Conservation (phyloP, 2,888 invertebrate species). For the Lordiphosa andalusiaca region DNA sequence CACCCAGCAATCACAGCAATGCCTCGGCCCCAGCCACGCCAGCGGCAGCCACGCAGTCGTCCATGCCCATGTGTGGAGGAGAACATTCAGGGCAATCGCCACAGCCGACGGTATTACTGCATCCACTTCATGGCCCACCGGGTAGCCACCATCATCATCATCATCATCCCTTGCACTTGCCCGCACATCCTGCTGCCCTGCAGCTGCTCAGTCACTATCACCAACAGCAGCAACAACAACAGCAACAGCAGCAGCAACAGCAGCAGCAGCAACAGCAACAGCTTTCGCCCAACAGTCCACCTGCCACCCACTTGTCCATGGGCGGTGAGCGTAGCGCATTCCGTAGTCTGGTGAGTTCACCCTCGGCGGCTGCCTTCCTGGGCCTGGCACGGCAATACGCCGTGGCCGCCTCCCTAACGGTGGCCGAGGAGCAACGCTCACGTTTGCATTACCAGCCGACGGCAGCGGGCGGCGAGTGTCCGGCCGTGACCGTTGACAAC, state of each 20-base stretch:
- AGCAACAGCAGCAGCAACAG: slow-evolving; percentile 71
- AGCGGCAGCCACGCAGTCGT: slow-evolving; percentile 24
- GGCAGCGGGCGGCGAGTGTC: slow-evolving; percentile 22
- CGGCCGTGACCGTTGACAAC: slow-evolving; percentile 75
- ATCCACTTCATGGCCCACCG: slow-evolving; percentile 54
- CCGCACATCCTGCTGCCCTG: slow-evolving; percentile 71
- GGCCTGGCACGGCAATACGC: slow-evolving; percentile 78
- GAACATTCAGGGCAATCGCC: slow-evolving; percentile 54
- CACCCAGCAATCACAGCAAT: slow-evolving; percentile 76
- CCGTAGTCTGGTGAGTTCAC: slow-evolving; percentile 85
- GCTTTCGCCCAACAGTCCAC: slow-evolving; percentile 61
- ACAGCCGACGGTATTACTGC: slow-evolving; percentile 53
- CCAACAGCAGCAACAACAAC: slow-evolving; percentile 67
- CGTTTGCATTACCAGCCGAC: slow-evolving; percentile 44
- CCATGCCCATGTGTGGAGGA: slow-evolving; percentile 42
- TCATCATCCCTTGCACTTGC: slow-evolving; percentile 45
- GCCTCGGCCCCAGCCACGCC: slow-evolving; percentile 68
- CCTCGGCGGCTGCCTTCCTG: slow-evolving; percentile 83
- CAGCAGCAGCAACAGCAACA: slow-evolving; percentile 49
- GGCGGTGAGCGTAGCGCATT: slow-evolving; percentile 95
- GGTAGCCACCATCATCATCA: slow-evolving; percentile 51
- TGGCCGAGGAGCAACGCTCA: slow-evolving; percentile 76
- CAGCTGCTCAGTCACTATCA: slow-evolving; percentile 74
- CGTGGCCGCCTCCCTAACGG: slow-evolving; percentile 77
- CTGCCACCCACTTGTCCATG: slow-evolving; percentile 82